Evolutionary conservation across 2,888 invertebrate genomes (phyloP), one percentile per base, ranked within the genome.

Genomic region (Ditylenchus weischeri): DNA sequence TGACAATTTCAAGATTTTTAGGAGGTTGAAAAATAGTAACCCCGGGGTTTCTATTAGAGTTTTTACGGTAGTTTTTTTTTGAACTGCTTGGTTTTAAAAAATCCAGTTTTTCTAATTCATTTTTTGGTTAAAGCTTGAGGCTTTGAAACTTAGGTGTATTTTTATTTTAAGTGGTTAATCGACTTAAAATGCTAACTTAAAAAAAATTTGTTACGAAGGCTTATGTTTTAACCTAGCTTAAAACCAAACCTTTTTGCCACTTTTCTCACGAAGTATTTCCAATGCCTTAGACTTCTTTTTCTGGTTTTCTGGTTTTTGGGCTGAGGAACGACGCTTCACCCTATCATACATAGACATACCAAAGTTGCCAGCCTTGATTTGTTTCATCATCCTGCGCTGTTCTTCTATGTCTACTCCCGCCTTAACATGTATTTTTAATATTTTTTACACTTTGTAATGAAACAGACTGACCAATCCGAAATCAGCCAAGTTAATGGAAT

Each of bases 341-440:
- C 76, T 69, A 48, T 76, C 76, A 63, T 76, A 76, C 76, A 76
- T 76, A 11, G 76, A 77, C 58, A 74, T 62, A 11, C 72, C 72
- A 36, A 70, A 54, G 23, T 65, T 57, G 10, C 73, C 73, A 48
- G 64, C 35, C 15, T 65, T 62, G 50, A 65, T 65, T 15, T 68
- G 64, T 38, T 69, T 68, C 59, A 63, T 29, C 49, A 75, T 38
- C n/a, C 69, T 62, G 13, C 64, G 54, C 54, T 75, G 72, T 51
- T 74, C 54, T 57, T 75, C 75, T 48, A 71, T 36, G 38, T 74
- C 72, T 43, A 68, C 21, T 21, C 57, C 62, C 2, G 43, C 48
- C 62, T 62, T 11, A 59, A 59, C 2, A 59, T 13, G 21, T 13
- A 38, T 19, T n/a, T n/a, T n/a, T n/a, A 8, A 11, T 35, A 19